Base-by-base conservation (phyloP, 2,888 invertebrate species). In the Exephanes ischioxanthus region DNA sequence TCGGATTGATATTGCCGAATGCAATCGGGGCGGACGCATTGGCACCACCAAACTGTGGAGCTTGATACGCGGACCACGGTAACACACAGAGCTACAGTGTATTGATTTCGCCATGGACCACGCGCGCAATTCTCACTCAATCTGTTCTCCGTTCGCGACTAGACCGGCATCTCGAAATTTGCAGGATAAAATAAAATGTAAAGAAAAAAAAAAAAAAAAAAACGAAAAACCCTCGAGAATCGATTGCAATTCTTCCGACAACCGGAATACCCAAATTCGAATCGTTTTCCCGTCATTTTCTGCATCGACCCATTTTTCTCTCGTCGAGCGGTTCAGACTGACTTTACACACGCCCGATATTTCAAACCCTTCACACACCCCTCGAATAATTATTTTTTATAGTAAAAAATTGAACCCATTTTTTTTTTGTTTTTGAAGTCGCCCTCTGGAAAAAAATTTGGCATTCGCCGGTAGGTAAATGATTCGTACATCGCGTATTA, bases 51-150 rank as follows among this genome's bases (percentile, higher is more conserved):
- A 48, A 71, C 85, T 75, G 82, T 48, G 81, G 70, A 61, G 70
- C 66, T 37, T 41, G 70, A 80, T 68, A 72, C 55, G 66, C 71
- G 75, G 66, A 22, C 75, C 82, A 75, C 70, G 71, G 73, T 63
- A 79, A 61, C 72, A 78, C 63, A 72, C 70, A 16, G 45, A 30
- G 76, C 75, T 53, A 81, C 78, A 72, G 72, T 55, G 88, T 91
- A 91, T 91, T 91, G 91, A 91, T 91, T 89, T 86, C 86, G 84
- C 58, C 82, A 83, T 80, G 87, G 87, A 83, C 87, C 85, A 78
- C 87, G 88, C 88, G 75, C 78, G 41, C 75, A 80, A 63, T 84
- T 86, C 84, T 85, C 83, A 86, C 88, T 89, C 87, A 89, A 87
- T 83, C 51, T 77, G 85, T 63, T 82, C 73, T 58, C 53, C 85